Base-by-base conservation (phyloP, 1,140 invertebrate species). In the Ceratoteleas bidentatus region DNA sequence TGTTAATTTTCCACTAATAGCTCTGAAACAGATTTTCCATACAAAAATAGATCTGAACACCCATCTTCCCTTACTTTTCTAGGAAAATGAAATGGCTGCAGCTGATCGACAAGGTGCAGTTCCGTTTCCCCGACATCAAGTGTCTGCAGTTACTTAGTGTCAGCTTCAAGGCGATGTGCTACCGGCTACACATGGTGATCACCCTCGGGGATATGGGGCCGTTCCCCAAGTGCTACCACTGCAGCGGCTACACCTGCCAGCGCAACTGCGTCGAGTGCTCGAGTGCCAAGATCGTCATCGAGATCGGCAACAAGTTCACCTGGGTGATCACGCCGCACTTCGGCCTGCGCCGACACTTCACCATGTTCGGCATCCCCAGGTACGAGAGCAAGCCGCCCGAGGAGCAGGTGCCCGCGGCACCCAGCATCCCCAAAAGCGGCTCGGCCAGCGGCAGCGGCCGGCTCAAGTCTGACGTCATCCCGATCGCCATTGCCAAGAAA, bases 241-340 rank as follows among this genome's bases (percentile, higher is more conserved):
- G 92, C 85, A 90, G 88, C 64, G 86, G 90, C 13, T 92, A 91
- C 43, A 92, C 91, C 4, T 92, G 92, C 85, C 87, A 91, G 52
- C 86, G 90, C 36, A 90, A 89, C 61, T 92, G 92, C 43, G 87
- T 91, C 0, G 90, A 92, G 61, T 86, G 90, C 56, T 90, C 89
- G 9, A 89, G 87, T 50, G 86, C 88, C 6, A 91, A 92, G 85
- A 88, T 92, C 14, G 91, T 92, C 6, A 90, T 92, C 32, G 92
- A 92, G 77, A 92, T 92, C 66, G 92, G 92, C 15, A 92, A 92
- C 40, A 92, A 92, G 62, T 92, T 88, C 36, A 92, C 91, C 0
- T 92, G 91, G 91, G 87, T 92, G 13, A 89, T 92, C 40, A 91
- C 88, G 4, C 90, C 91, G 0, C 84, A 88, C 58, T 91, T 89